phyloP scores from a whole-genome alignment of 2,113 vertebrate species.

The Arizona elegans region DNA sequence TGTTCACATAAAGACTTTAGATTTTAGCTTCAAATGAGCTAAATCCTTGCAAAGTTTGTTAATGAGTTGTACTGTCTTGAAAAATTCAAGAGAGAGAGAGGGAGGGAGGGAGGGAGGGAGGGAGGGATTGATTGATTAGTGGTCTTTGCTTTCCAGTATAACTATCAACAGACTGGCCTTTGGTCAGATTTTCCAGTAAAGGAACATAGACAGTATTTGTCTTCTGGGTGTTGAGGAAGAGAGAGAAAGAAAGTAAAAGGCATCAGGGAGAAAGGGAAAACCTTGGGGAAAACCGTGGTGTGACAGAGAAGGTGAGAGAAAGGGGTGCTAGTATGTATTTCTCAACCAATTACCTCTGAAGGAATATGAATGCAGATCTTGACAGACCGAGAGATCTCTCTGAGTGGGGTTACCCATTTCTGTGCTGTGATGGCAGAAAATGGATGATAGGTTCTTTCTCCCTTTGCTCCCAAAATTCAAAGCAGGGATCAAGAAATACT shows the following conservation, averaged over 20 bases:
- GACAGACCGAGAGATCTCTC: not conserved
- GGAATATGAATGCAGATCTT: not conserved
- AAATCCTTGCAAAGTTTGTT: not conserved
- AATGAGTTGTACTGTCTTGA: not conserved
- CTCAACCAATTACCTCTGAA: not conserved
- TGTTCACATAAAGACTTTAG: not conserved
- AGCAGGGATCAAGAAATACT: not conserved
- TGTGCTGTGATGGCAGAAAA: not conserved
- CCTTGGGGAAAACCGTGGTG: not conserved
- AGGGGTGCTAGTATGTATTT: not conserved
- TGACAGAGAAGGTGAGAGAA: not conserved
- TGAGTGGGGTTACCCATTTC: not conserved
- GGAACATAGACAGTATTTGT: too few relatives aligned
- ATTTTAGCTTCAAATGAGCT: not conserved
- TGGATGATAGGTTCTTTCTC: not conserved
- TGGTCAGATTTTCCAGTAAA: too few relatives aligned
- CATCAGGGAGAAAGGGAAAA: not conserved
- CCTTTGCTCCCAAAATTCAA: not conserved
- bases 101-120: too few relatives aligned
- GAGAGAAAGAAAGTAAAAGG: not conserved
- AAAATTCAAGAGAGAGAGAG: not conserved
- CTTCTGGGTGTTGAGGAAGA: too few relatives aligned
- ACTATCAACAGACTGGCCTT: too few relatives aligned
- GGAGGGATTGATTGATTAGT: too few relatives aligned
- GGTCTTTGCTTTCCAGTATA: too few relatives aligned